phyloP scores from a whole-genome alignment of 2,113 vertebrate species.

The Istiophorus platypterus region DNA sequence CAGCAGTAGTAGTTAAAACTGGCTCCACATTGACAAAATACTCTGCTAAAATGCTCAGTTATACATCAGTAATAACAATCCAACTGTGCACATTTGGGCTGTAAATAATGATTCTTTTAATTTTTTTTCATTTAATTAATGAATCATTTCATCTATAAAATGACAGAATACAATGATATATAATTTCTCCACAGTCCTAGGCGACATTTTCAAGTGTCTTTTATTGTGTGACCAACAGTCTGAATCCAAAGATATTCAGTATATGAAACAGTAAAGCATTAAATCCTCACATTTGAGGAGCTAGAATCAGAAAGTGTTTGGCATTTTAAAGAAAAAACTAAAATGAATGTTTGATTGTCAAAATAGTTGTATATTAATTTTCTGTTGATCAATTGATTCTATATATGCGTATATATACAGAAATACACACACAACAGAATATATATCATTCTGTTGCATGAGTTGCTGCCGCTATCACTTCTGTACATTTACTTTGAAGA shows the following conservation, averaged over 20 bases:
- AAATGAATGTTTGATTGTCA: background rate
- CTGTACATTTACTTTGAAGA: background rate
- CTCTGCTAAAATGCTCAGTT: no score
- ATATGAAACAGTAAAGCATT: background rate
- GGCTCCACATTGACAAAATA: no score
- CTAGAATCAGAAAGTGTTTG: background rate
- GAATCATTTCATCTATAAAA: background rate
- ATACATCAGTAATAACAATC: no score
- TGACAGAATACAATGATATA: background rate
- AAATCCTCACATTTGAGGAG: background rate
- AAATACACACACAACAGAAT: no score
- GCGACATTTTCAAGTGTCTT: no score
- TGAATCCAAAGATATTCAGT: background rate
- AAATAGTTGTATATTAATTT: no score
- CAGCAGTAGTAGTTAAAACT: no score
- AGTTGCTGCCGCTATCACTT: background rate
- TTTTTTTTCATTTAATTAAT: background rate
- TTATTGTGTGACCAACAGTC: background rate
- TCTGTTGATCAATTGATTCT: background rate
- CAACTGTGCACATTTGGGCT: background rate
- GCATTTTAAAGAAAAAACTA: background rate
- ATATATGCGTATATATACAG: no score
- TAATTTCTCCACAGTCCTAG: no score
- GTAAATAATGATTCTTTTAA: background rate
- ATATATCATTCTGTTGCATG: no score